Conservation (phyloP, 2,888 invertebrate genomes). For the Ptychoptera albimana region DNA sequence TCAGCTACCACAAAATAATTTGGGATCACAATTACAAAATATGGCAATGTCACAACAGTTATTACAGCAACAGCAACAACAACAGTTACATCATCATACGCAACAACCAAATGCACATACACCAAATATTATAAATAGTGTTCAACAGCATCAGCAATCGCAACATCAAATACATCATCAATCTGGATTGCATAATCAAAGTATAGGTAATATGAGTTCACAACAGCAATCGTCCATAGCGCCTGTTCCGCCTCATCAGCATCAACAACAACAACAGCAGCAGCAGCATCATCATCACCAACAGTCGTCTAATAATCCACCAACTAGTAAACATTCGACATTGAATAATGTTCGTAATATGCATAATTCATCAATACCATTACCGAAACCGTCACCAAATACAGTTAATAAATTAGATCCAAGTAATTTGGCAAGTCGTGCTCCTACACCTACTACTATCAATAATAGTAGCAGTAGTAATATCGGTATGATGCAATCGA, state of each 20-base stretch:
- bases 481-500: conserved; percentile 6
- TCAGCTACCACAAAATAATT: not conserved
- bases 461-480: conserved; percentile 10
- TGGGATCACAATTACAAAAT: conserved; percentile 4
- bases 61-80: conserved; percentile 9
- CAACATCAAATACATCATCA: conserved; percentile 10
- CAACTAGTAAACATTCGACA: not conserved
- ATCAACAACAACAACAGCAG: conserved; percentile 17
- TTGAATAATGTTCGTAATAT: not conserved
- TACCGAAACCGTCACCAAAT: conserved; percentile 15
- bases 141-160: conserved; percentile 10
- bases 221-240: conserved; percentile 8
- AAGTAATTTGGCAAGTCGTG: conserved; percentile 7
- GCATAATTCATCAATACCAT: conserved; percentile 10
- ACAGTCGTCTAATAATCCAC: not conserved
- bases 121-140: conserved; percentile 23
- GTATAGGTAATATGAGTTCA: conserved; percentile 6
- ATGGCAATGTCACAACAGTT: conserved; percentile 6
- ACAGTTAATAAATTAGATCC: conserved; percentile 10
- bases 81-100: conserved; percentile 10
- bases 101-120: conserved; percentile 10
- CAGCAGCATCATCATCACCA: conserved; percentile 11
- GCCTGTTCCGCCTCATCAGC: conserved; percentile 4
- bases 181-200: conserved; percentile 13
- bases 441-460: not conserved